These are phyloP conservation scores for Papilio machaon DNA, from an alignment of 1,140 invertebrate species.

Conservation along the genomic window DNA sequence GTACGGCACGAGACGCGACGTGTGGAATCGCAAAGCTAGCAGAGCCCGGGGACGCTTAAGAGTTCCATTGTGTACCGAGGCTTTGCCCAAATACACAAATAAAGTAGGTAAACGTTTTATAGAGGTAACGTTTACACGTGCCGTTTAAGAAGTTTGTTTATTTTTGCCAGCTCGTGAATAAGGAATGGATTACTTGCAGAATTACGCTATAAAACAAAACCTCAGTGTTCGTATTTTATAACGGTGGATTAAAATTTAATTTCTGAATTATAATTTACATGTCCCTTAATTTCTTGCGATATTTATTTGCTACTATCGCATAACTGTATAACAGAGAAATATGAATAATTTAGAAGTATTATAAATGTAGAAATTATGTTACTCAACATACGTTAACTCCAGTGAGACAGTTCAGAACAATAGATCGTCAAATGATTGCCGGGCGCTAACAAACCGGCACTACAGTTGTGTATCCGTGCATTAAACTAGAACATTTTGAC, in stretches of 20 bases:
- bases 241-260: too few species aligned
- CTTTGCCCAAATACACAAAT: slow-evolving; percentile 29
- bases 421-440: slow-evolving; percentile 4
- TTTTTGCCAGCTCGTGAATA: not conserved
- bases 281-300: too few species aligned
- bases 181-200: not conserved
- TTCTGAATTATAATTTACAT: too few species aligned
- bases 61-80: slow-evolving; percentile 25
- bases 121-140: slow-evolving; percentile 14
- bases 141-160: slow-evolving; percentile 3
- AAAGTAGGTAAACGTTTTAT: slow-evolving; percentile 28
- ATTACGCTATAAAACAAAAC: not conserved
- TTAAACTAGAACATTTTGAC: slow-evolving; percentile 37
- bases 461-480: slow-evolving; percentile 24
- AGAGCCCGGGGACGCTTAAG: slow-evolving; percentile 26
- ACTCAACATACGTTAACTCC: slow-evolving; percentile 1
- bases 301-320: too few species aligned
- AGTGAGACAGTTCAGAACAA: slow-evolving; percentile 19
- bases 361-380: not conserved
- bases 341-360: not conserved
- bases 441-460: slow-evolving; percentile 27
- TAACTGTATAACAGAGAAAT: not conserved
- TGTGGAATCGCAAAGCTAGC: slow-evolving; percentile 32
- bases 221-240: not conserved
- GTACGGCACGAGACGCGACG: slow-evolving; percentile 36